Percentiles rank a stretch among this genome's conserved stretches.
phyloP scores from a whole-genome alignment of 2,797 vertebrate species.

The Babyrousa celebensis region DNA sequence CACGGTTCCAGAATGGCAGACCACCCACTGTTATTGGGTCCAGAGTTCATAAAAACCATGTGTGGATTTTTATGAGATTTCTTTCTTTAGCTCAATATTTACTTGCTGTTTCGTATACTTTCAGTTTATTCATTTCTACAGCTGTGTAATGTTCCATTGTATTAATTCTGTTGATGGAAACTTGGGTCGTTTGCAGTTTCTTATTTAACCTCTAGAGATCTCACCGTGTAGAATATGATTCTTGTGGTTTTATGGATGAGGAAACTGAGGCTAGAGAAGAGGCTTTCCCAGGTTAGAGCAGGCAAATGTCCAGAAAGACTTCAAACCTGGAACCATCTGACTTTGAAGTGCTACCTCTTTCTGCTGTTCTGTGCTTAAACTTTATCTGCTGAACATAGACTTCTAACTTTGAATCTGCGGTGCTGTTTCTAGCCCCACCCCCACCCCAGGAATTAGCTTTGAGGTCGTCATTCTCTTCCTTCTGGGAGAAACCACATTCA shows the following conservation, averaged over 20 bases:
- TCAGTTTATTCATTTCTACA: not conserved
- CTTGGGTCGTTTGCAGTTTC: not conserved
- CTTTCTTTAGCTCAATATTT: not conserved
- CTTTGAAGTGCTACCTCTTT: not conserved
- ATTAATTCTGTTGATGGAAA: not conserved
- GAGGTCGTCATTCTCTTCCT: not conserved
- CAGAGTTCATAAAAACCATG: accelerated
- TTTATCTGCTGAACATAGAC: not conserved
- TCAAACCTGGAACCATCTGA: not conserved
- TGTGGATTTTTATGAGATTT: not conserved
- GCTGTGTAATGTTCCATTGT: not conserved
- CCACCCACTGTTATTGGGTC: not conserved
- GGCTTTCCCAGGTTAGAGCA: not conserved
- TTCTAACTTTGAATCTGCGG: not conserved
- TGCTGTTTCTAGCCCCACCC: not conserved
- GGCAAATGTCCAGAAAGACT: not conserved
- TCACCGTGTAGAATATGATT: not conserved
- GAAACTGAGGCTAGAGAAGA: not conserved
- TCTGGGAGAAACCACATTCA: not conserved
- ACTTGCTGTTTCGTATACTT: not conserved
- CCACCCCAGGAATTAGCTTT: not conserved
- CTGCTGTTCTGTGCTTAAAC: not conserved
- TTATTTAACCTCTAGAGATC: not conserved
- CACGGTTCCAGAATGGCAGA: not conserved
- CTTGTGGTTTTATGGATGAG: not conserved